These are phyloP conservation scores for Calameuta idolon DNA, from an alignment of 2,888 invertebrate genomes.

Conservation along the genomic window DNA sequence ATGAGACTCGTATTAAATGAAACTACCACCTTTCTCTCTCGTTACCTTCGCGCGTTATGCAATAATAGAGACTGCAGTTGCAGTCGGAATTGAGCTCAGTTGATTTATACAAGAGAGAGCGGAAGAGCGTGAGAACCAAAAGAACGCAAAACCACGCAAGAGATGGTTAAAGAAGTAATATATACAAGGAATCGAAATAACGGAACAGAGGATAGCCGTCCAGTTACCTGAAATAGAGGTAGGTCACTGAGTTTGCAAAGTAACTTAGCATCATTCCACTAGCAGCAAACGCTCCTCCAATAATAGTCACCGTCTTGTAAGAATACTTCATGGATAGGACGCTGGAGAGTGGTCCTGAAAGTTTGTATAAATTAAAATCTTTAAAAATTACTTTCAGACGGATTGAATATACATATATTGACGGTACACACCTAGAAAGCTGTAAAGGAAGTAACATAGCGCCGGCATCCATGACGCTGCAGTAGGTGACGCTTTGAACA, in stretches of 20 bases:
- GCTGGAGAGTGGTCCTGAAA: constrained; percentile 85
- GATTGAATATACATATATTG: too few relatives aligned
- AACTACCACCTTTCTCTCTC: constrained; percentile 10
- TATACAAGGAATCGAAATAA: not conserved
- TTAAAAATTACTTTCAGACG: not conserved
- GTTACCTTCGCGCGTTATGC: constrained; percentile 1
- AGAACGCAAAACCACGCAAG: not conserved
- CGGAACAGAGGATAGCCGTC: not conserved
- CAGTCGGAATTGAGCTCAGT: not conserved
- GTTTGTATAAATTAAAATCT: not conserved
- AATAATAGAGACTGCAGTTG: not conserved
- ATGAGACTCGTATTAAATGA: not conserved
- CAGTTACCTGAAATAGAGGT: constrained; percentile 82
- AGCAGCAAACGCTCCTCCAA: constrained; percentile 86
- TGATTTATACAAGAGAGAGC: not conserved
- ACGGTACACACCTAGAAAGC: constrained; percentile 79
- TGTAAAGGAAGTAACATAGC: constrained; percentile 87
- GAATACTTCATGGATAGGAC: constrained; percentile 86
- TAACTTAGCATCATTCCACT: constrained; percentile 86
- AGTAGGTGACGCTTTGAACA: constrained; percentile 80
- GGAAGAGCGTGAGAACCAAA: not conserved
- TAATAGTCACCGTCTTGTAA: constrained; percentile 82
- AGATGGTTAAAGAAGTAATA: not conserved
- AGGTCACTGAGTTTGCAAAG: constrained; percentile 82
- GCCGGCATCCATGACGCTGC: constrained; percentile 88